Evolutionary conservation across 2,797 vertebrate genomes (phyloP), one percentile per base, ranked within the genome.

Genomic region (Sebastolobus alascanus): DNA sequence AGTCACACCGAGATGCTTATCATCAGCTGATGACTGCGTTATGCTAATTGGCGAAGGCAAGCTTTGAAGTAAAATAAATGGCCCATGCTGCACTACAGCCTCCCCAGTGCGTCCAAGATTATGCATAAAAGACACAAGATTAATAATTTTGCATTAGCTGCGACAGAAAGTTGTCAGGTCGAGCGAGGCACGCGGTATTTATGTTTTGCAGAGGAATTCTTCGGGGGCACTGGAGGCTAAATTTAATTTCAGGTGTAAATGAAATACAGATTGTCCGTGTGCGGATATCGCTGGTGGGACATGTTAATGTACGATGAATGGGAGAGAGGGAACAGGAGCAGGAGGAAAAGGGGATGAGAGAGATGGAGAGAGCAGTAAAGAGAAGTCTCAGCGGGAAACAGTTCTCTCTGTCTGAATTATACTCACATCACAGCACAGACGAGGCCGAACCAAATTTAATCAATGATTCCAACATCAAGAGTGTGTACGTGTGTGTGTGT

Each of bases 61-160:
- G 73, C 76, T 85, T 78, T 81, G 76, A 85, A 84, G 82, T 87
- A 8, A 80, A 86, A 82, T 79, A 84, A 90, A 88, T 76, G 84
- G 60, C 50, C 60, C 78, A 8, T 70, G 83, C 73, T 76, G 71
- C 55, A 0, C 16, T 14, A 6, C n/a, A 27, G 22, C 71, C 43
- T 73, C 67, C 73, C 68, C 43, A 1, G 25, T 16, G 56, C 54
- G 50, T 72, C 40, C 11, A 0, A 73, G 67, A 80, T 76, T 63
- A 64, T 40, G 38, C 74, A 74, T 22, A 59, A 73, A 68, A 83
- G 55, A 73, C 61, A 69, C 18, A 13, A 67, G 72, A 83, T 70
- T 68, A 73, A 85, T 82, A 43, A 66, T 66, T 77, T 8, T 77
- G 58, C 61, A 55, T 63, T n/a, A 52, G 61, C 56, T 16, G 46